Conservation (phyloP, 2,113 vertebrate species). For the Pseudorasbora parva region DNA sequence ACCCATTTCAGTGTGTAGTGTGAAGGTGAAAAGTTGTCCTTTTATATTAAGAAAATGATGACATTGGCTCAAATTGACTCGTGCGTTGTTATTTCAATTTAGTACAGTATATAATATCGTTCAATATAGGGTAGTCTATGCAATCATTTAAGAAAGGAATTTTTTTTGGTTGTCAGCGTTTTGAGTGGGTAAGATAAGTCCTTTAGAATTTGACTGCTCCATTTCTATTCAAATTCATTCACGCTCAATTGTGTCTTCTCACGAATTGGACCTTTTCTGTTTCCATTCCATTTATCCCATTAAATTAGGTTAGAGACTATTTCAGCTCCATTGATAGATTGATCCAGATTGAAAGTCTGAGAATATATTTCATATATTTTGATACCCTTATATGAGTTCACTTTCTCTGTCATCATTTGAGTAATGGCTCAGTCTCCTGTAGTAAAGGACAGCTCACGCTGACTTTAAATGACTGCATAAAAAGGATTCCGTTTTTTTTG, state of each 20-base stretch:
- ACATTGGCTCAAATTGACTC: not conserved
- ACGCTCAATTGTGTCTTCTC: conserved; percentile 25
- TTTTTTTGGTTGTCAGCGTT: conserved; percentile 28
- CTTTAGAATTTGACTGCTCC: conserved; percentile 8
- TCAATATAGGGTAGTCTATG: not conserved
- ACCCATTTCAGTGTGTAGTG: not conserved
- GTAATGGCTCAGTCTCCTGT: conserved; percentile 26
- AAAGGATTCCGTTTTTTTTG: not conserved
- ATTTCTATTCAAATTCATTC: conserved; percentile 5
- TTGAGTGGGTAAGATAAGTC: conserved; percentile 11
- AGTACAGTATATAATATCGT: not conserved
- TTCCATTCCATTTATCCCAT: conserved; percentile 23
- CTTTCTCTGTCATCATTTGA: conserved; percentile 26
- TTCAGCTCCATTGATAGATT: conserved; percentile 13
- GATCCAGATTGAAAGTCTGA: conserved; percentile 29
- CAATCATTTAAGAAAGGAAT: not conserved
- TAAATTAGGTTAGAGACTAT: conserved; percentile 19
- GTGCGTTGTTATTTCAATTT: not conserved
- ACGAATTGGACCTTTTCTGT: conserved; percentile 1
- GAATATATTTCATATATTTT: conserved; percentile 18
- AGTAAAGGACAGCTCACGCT: not conserved
- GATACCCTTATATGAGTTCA: not conserved
- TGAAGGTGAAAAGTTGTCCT: not conserved
- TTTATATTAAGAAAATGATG: not conserved
- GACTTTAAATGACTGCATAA: conserved; percentile 5